Evolutionary conservation across 2,113 vertebrate species (phyloP).

Genomic region (Periophthalmodon schlosseri): DNA sequence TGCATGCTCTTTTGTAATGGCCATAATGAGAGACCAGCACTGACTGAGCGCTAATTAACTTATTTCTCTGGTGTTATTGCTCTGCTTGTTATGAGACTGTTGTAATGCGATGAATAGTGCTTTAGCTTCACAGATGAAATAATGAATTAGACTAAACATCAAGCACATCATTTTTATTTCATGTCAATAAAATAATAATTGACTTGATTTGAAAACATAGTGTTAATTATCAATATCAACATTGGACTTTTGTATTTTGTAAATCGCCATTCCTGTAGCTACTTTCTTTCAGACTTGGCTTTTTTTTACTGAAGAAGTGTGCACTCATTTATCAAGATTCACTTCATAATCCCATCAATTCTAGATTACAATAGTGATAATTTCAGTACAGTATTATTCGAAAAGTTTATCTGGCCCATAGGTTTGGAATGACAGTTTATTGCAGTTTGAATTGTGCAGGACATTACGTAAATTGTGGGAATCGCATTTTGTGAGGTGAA

Average conservation of each 20-base stretch:
- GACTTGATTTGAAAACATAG: background rate
- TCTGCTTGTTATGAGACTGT: constrained; percentile 56
- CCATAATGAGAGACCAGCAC: constrained; percentile 61
- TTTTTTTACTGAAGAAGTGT: background rate
- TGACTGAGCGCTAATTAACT: constrained; percentile 70
- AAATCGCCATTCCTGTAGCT: background rate
- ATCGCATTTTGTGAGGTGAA: background rate
- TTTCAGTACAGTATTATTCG: no score
- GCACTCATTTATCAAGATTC: no score
- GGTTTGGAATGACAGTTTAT: no score
- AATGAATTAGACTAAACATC: constrained; percentile 33
- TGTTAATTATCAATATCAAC: background rate
- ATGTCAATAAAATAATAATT: constrained; percentile 31
- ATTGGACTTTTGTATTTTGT: background rate
- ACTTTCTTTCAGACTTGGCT: background rate
- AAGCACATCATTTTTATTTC: constrained; percentile 18
- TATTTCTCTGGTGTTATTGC: constrained; percentile 66
- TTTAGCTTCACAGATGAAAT: constrained; percentile 50
- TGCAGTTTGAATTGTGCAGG: no score
- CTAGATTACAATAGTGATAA: no score
- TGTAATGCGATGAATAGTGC: constrained; percentile 43
- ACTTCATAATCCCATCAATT: no score
- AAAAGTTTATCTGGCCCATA: no score
- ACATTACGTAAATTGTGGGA: no score
- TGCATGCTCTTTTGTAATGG: constrained; percentile 68